Conservation (phyloP, 2,113 vertebrate genomes). For the Aepyceros melampus region DNA sequence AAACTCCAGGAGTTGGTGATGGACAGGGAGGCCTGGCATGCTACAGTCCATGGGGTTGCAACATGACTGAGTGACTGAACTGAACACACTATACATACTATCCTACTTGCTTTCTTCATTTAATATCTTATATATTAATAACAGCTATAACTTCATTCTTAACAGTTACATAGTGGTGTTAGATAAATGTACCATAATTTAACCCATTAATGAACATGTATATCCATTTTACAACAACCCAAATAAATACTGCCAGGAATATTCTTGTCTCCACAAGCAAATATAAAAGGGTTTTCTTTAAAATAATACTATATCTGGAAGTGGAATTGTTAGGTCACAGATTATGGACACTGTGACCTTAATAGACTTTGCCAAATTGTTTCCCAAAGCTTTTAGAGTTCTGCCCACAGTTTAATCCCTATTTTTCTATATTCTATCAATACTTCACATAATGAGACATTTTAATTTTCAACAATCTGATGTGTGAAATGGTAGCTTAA, state of each 20-base stretch:
- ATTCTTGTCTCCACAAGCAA: conserved; percentile 3
- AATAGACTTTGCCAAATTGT: conserved; percentile 24
- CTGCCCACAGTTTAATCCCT: neutral
- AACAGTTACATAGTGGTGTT: neutral
- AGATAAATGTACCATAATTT: neutral
- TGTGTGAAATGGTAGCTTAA: neutral
- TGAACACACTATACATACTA: neutral
- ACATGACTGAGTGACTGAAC: neutral
- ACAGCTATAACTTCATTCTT: neutral
- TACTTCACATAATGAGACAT: neutral
- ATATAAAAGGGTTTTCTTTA: conserved; percentile 2
- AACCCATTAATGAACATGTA: neutral
- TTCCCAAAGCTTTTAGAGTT: neutral
- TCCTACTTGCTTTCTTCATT: neutral
- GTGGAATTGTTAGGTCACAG: neutral
- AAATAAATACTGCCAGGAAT: neutral
- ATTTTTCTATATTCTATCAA: neutral
- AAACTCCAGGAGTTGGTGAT: neutral
- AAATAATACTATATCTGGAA: neutral
- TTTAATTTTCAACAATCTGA: neutral
- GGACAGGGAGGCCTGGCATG: neutral
- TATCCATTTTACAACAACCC: neutral
- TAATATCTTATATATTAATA: neutral
- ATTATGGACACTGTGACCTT: neutral
- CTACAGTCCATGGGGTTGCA: neutral